Conservation (phyloP, 2,888 invertebrate species). For the Trilocha varians region DNA sequence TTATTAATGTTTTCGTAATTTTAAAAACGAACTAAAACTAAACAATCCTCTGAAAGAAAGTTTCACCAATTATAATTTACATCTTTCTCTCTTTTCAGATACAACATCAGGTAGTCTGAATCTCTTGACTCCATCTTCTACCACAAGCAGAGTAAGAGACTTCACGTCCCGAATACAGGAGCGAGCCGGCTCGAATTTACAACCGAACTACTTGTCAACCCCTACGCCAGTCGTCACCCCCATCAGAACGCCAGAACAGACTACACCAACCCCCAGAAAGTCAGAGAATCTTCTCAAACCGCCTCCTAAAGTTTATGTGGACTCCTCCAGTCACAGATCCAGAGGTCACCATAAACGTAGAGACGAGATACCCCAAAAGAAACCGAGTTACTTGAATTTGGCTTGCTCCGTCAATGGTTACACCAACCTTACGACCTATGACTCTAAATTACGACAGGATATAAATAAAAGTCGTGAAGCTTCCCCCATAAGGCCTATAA, state of each 20-base stretch:
- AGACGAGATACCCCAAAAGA: slow-evolving; percentile 71
- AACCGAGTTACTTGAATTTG: slow-evolving; percentile 90
- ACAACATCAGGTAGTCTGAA: slow-evolving; percentile 77
- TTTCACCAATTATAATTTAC: no score
- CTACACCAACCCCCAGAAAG: slow-evolving; percentile 39
- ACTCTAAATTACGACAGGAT: slow-evolving; percentile 84
- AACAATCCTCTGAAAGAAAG: no score
- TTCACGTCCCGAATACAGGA: slow-evolving; percentile 76
- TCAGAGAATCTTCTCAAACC: slow-evolving; percentile 56
- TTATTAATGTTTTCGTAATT: no score
- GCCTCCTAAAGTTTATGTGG: slow-evolving; percentile 53
- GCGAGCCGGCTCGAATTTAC: slow-evolving; percentile 51
- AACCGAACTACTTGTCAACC: slow-evolving; percentile 29
- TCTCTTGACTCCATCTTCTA: slow-evolving; percentile 75
- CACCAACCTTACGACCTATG: slow-evolving; percentile 88
- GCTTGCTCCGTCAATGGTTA: slow-evolving; percentile 94
- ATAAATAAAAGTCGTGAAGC: slow-evolving; percentile 81
- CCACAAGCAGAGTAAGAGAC: slow-evolving; percentile 69
- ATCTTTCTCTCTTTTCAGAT: slow-evolving; percentile 45
- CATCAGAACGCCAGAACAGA: slow-evolving; percentile 38
- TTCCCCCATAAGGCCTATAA: slow-evolving; percentile 78
- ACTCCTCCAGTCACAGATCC: slow-evolving; percentile 50
- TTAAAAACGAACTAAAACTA: no score
- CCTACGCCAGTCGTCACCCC: slow-evolving; percentile 44
- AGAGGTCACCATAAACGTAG: slow-evolving; percentile 52